These are phyloP conservation scores for Himalopsyche phryganea DNA, from an alignment of 1,140 invertebrate genomes.

Conservation along the genomic window DNA sequence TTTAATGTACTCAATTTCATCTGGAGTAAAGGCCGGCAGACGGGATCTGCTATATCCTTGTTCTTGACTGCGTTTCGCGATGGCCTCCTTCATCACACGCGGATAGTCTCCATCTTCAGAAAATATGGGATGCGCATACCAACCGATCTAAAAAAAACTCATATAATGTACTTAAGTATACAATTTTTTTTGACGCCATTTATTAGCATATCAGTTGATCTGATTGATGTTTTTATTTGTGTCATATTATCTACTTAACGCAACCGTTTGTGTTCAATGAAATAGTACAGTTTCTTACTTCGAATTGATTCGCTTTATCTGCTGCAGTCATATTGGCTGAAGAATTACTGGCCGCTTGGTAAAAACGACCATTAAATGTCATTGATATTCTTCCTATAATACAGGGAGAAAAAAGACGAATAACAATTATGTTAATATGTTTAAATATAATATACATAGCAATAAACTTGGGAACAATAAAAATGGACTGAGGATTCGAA, in stretches of 20 bases:
- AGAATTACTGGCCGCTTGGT: neutral
- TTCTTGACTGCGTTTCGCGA: conserved; percentile 52
- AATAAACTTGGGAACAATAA: too few relatives aligned
- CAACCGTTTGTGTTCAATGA: too few relatives aligned
- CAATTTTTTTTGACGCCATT: too few relatives aligned
- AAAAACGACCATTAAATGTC: conserved; percentile 2
- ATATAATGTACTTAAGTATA: neutral
- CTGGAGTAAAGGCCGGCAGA: conserved; percentile 54
- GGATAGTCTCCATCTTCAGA: conserved; percentile 59
- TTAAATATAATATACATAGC: too few relatives aligned
- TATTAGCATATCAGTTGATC: too few relatives aligned
- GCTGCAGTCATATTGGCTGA: conserved; percentile 45
- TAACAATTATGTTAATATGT: too few relatives aligned
- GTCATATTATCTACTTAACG: too few relatives aligned
- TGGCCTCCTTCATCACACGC: conserved; percentile 53
- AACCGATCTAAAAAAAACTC: conserved; percentile 47
- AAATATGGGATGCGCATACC: conserved; percentile 63
- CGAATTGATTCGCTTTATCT: conserved; percentile 42
- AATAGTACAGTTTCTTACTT: neutral
- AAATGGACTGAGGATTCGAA: too few relatives aligned
- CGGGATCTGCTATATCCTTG: conserved; percentile 56
- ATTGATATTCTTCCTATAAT: conserved; percentile 14
- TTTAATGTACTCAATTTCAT: conserved; percentile 55
- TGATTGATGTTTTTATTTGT: too few relatives aligned
- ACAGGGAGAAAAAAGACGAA: neutral